Evolutionary conservation across 1,140 invertebrate genomes (phyloP).

Genomic region (Magallana ariakensis): DNA sequence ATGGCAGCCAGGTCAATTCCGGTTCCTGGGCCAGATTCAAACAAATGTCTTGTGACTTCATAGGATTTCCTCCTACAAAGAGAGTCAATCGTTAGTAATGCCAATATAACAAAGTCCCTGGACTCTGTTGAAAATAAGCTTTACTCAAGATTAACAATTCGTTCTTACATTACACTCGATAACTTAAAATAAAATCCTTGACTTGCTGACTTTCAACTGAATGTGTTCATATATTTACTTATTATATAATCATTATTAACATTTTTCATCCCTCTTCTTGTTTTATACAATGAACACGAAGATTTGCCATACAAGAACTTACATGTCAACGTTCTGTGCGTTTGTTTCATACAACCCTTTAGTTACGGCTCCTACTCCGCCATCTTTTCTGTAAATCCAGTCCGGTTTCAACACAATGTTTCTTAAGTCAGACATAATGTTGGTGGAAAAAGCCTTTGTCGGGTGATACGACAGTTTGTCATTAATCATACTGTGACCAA

Average conservation of each 20-base stretch:
- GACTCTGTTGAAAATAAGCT: no score
- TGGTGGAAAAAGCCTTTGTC: background rate
- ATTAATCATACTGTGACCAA: slow-evolving; percentile 97
- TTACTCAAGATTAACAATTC: no score
- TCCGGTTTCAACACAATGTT: slow-evolving; percentile 44
- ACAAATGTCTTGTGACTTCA: slow-evolving; percentile 95
- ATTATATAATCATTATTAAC: no score
- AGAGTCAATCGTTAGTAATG: background rate
- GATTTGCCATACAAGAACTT: background rate
- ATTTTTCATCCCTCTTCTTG: no score
- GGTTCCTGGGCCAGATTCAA: slow-evolving; percentile 77
- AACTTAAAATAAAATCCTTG: no score
- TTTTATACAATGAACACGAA: no score
- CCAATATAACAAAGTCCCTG: no score
- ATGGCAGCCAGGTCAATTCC: slow-evolving; percentile 91
- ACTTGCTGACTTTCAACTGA: no score
- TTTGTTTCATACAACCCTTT: slow-evolving; percentile 46
- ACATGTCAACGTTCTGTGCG: slow-evolving; percentile 47
- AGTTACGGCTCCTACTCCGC: slow-evolving; percentile 44
- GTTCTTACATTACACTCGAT: no score
- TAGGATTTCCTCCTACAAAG: slow-evolving; percentile 23
- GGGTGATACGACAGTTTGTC: slow-evolving; percentile 90
- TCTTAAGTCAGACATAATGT: slow-evolving; percentile 31
- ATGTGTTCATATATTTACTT: no score
- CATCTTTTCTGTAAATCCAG: slow-evolving; percentile 42